Conservation (phyloP, 2,888 invertebrate species). For the Morpho helenor region DNA sequence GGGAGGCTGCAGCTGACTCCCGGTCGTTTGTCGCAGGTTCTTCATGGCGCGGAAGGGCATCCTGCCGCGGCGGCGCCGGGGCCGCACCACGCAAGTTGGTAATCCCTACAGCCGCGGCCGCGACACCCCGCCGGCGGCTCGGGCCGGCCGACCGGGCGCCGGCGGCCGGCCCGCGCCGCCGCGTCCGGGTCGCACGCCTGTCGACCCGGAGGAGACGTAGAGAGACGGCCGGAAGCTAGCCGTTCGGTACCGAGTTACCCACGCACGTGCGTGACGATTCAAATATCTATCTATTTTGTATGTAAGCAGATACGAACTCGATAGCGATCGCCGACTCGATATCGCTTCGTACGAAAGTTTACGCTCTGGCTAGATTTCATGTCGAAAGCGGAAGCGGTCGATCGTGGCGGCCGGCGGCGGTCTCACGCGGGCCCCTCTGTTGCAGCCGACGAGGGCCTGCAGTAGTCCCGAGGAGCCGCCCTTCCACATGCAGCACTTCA, state of each 20-base stretch:
- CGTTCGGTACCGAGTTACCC: no score
- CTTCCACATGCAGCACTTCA: constrained; percentile 89
- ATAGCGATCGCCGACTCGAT: no score
- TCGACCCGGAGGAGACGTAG: constrained; percentile 67
- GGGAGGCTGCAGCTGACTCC: not conserved
- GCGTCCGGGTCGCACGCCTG: constrained; percentile 58
- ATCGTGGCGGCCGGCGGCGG: no score
- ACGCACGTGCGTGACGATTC: no score
- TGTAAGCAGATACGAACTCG: no score
- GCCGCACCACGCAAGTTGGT: constrained; percentile 81
- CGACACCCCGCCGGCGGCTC: not conserved
- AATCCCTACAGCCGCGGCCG: constrained; percentile 6
- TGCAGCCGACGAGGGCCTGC: constrained; percentile 51
- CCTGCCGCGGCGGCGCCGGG: constrained; percentile 87
- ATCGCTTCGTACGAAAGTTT: no score
- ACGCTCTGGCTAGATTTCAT: no score
- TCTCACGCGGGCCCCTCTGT: constrained; percentile 15
- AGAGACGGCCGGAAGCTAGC: no score
- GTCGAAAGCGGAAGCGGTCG: no score
- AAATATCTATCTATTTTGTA: no score
- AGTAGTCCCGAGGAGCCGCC: constrained; percentile 81
- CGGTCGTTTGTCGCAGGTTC: constrained; percentile 68
- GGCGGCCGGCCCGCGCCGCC: not conserved
- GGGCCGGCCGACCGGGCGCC: constrained; percentile 15
- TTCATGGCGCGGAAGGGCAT: constrained; percentile 94